Conservation (phyloP, 2,888 invertebrate genomes). For the Mycalesis mineus region DNA sequence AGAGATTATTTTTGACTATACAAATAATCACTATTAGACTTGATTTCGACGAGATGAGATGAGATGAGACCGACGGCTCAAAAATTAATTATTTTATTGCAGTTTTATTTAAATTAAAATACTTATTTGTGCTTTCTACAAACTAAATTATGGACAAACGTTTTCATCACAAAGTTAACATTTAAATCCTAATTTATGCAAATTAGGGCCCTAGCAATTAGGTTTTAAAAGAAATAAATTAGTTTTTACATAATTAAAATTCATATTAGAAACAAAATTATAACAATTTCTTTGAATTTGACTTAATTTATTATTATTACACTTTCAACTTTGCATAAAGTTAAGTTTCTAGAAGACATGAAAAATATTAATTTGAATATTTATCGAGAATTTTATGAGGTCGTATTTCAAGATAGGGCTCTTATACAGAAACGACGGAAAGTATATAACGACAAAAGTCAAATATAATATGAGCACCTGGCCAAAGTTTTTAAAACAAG, state of each 20-base stretch:
- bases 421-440: not conserved
- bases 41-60: too few species aligned
- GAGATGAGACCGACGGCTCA: too few species aligned
- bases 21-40: too few species aligned
- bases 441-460: too few species aligned
- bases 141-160: too few species aligned
- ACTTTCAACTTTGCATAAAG: not conserved
- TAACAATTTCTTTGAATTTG: not conserved
- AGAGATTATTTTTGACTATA: too few species aligned
- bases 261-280: not conserved
- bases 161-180: not conserved
- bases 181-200: not conserved
- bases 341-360: not conserved
- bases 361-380: constrained; percentile 5
- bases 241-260: not conserved
- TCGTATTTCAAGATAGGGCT: not conserved
- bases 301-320: not conserved
- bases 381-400: constrained; percentile 7
- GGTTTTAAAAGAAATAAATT: not conserved
- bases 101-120: too few species aligned
- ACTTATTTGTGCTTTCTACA: too few species aligned
- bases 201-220: not conserved
- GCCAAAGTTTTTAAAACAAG: too few species aligned
- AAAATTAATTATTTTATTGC: too few species aligned
- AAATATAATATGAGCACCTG: too few species aligned